A percentile compares a stretch with the other conserved stretches of the same genome.
Conservation (phyloP, 2,888 invertebrate species). For the Emmelina monodactyla region DNA sequence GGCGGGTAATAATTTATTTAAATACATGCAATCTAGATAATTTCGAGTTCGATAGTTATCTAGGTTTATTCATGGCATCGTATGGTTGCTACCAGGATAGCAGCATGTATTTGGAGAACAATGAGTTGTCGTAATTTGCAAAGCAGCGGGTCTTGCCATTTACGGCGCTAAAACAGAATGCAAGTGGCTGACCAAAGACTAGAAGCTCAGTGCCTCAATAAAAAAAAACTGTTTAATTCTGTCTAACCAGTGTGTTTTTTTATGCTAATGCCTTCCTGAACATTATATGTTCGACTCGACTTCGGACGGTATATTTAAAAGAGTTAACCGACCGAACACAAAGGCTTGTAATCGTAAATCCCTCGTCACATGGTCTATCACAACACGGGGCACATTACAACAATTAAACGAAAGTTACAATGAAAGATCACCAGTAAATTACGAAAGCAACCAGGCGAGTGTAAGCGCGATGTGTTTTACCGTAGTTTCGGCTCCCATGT, state of each 20-base stretch:
- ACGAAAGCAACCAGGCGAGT: constrained; percentile 23
- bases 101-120: constrained; percentile 37
- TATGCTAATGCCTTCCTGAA: no score
- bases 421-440: constrained; percentile 28
- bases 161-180: constrained; percentile 25
- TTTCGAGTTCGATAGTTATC: constrained; percentile 13
- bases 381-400: no score
- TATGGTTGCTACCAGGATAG: constrained; percentile 18
- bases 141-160: constrained; percentile 42
- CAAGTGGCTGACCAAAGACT: constrained; percentile 1
- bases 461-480: constrained; percentile 25
- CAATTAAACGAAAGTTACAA: no score
- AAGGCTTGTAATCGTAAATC: no score
- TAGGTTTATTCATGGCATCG: constrained; percentile 18
- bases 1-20: background rate
- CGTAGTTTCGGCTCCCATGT: constrained; percentile 38
- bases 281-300: no score
- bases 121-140: constrained; percentile 61
- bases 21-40: constrained; percentile 3
- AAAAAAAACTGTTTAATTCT: no score
- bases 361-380: no score
- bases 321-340: no score
- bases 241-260: no score
- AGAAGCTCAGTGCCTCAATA: no score
- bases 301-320: no score